Evolutionary conservation across 2,113 vertebrate species (phyloP).

Genomic region (Ptilorrhoa leucosticta): DNA sequence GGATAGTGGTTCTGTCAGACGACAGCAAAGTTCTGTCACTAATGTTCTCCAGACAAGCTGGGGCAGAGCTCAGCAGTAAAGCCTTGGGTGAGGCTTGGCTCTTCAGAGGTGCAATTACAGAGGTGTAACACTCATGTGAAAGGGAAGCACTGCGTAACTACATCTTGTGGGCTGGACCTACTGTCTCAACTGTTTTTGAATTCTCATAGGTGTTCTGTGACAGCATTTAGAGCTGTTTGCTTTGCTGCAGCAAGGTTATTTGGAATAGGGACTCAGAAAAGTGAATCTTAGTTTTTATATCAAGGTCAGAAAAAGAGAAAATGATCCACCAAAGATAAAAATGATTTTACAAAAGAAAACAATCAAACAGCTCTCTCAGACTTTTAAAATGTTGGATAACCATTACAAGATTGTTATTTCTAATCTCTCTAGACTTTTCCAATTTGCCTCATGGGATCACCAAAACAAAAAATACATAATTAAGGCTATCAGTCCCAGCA

Average conservation of each 20-base stretch:
- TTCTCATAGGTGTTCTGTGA: background rate
- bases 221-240: background rate
- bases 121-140: background rate
- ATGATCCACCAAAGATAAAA: background rate
- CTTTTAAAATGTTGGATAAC: background rate
- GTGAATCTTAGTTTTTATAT: background rate
- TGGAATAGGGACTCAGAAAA: background rate
- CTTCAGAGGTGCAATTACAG: background rate
- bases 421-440: background rate
- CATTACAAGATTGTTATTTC: background rate
- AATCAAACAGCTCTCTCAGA: background rate
- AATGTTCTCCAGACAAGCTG: background rate
- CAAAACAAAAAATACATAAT: background rate
- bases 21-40: background rate
- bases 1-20: background rate
- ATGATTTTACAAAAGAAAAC: background rate
- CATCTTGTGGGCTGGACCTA: background rate
- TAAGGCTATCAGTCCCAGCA: background rate
- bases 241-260: background rate
- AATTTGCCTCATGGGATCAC: background rate
- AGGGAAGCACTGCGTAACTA: background rate
- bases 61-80: background rate
- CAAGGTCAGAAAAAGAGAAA: background rate
- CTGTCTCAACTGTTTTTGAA: background rate
- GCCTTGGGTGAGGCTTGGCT: background rate